Evolutionary conservation across 1,140 invertebrate species (phyloP).

Genomic region (Octopus sinensis): DNA sequence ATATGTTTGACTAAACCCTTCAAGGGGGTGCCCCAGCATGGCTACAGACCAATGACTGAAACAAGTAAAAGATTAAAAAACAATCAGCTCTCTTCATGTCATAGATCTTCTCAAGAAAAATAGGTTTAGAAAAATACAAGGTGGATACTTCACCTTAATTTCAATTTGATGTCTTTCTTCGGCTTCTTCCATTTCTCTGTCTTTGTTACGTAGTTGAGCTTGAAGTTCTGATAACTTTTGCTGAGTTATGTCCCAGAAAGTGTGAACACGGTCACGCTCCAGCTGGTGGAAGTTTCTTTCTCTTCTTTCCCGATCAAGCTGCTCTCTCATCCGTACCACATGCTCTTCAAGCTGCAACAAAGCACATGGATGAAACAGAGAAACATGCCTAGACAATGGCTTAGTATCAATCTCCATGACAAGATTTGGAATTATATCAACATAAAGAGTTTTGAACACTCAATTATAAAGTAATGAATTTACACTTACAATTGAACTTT

Average conservation of each 20-base stretch:
- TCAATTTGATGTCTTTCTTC: slow-evolving; percentile 82
- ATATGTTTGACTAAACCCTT: no score
- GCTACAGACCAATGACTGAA: no score
- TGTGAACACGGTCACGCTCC: slow-evolving; percentile 88
- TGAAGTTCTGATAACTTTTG: slow-evolving; percentile 79
- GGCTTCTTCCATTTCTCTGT: slow-evolving; percentile 82
- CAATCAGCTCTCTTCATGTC: no score
- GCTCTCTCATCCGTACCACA: slow-evolving; percentile 79
- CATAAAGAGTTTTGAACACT: background rate
- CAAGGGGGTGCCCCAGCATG: no score
- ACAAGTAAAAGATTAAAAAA: no score
- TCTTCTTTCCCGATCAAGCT: slow-evolving; percentile 88
- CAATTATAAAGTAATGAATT: background rate
- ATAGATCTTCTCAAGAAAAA: no score
- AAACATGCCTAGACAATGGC: background rate
- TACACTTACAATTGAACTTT: background rate
- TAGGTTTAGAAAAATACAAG: no score
- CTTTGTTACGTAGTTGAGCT: slow-evolving; percentile 70
- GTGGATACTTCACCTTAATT: slow-evolving; percentile 63
- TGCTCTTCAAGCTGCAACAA: slow-evolving; percentile 72
- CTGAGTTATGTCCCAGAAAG: slow-evolving; percentile 89
- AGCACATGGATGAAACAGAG: background rate
- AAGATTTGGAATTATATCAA: background rate
- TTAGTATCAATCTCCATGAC: background rate
- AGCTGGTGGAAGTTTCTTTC: slow-evolving; percentile 93